Evolutionary conservation across 2,113 vertebrate species (phyloP), one percentile per base, ranked within the genome.

Genomic region (Tricholaema leucomelas): DNA sequence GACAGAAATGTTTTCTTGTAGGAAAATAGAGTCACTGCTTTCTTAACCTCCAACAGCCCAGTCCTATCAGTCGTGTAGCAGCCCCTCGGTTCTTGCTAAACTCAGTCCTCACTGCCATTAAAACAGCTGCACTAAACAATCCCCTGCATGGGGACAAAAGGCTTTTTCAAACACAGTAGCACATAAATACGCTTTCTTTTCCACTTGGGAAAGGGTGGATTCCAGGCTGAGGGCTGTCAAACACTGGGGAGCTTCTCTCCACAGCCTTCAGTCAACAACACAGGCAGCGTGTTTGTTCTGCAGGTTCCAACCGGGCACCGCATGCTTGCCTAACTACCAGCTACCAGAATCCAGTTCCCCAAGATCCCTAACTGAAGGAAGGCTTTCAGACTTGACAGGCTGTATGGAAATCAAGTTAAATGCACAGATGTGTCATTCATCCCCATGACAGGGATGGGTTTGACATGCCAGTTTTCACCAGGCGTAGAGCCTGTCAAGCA

Each of bases 1-100:
- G 92, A 91, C 19, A 94, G 52, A 69, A 90, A 90, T 4, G 12
- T 85, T 75, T 77, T 78, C 66, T 87, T 72, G 74, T 80, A 38
- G 21, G 77, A 94, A 88, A 81, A 36, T 33, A 90, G 0, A 2
- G 66, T 81, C 80, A 87, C 44, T 76, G 88, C 59, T 91, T 92
- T 76, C 87, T 82, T 91, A 94, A 93, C 84, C 56, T 84, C 52
- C 19, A 81, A 55, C 65, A 93, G 61, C 23, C 20, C 69, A 91
- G 25, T 11, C 52, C 72, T 70, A 91, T 84, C 88, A 84, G 84
- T 89, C 83, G 91, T 9, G 4, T 65, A 96, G 80, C 58, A 92
- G 77, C 50, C 87, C 81, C 76, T 88, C 46, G 84, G 76, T 52
- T 74, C 81, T 82, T 66, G 60, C 56, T 77, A 18, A 89, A 50